Base-by-base conservation (phyloP, 2,113 vertebrate species). In the Syngnathus typhle region DNA sequence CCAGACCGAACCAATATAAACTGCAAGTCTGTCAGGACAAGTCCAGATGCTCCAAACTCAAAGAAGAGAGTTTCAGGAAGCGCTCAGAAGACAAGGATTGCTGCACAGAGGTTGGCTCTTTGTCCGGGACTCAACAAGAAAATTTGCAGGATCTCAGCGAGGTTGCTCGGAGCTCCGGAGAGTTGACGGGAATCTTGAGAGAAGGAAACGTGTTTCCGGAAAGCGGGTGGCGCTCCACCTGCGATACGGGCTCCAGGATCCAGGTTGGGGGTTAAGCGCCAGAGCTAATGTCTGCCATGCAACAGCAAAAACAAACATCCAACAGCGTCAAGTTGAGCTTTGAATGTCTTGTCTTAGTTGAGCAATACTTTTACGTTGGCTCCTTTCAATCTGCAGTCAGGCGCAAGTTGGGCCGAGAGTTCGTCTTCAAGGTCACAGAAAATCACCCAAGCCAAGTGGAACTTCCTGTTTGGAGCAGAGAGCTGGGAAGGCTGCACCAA, bases 391-490 rank as follows among this genome's bases (percentile, higher is more conserved):
- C 56, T 71, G 21, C 81, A 92, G 96, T 89, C 77, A 27, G 89
- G 88, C 37, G 18, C 79, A 36, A 81, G 74, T 0, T 89, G 86
- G 36, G 82, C 86, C 0, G 70, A 81, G 2, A 89, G 90, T 72
- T 87, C 86, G 27, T 93, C 94, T 0, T 87, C 91, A 19, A 93
- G 94, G 10, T 95, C 94, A 10, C 95, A 96, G 88, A 94, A 91
- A 77, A 93, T 96, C 0, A 95, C 96, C 58, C 92, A 83, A 73
- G 96, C 96, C 77, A 99, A 98, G 87, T 98, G 96, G 95, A 95
- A 98, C 71, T 99, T 99, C 84, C 92, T 99, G 87, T 99, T 96
- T 21, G 97, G 97, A 64, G 89, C 89, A 4, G 73, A 52, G 21
- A 64, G 64, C 0, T 81, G 87, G 60, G 72, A 78, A 10, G 56